phyloP scores from a whole-genome alignment of 2,797 vertebrate genomes.

The Monodelphis domestica region DNA sequence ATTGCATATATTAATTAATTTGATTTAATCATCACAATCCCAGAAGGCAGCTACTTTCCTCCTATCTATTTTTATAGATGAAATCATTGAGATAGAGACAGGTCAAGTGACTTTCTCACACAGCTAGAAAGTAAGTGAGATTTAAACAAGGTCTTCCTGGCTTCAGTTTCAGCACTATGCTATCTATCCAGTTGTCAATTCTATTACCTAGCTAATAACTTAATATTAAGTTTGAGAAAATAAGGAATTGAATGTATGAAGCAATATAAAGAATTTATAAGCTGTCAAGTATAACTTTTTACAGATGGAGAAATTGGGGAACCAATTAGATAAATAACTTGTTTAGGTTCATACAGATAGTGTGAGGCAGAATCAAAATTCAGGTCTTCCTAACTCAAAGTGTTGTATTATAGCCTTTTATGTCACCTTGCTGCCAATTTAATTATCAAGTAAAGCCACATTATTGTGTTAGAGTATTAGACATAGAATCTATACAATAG shows the following conservation, averaged over 20 bases:
- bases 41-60: not conserved
- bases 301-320: not conserved
- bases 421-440: not conserved
- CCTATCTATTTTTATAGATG: not conserved
- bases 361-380: not conserved
- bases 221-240: not conserved
- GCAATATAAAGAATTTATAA: not conserved
- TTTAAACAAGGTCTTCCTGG: not conserved
- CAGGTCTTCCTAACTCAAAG: not conserved
- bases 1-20: too few relatives aligned
- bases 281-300: not conserved
- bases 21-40: not conserved
- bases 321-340: not conserved
- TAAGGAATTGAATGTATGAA: not conserved
- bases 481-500: conserved; percentile 40
- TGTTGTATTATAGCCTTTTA: not conserved
- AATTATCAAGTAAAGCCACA: not conserved
- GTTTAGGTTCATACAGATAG: not conserved
- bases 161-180: not conserved
- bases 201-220: not conserved
- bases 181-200: not conserved
- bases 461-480: not conserved
- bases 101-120: not conserved
- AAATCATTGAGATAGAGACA: not conserved
- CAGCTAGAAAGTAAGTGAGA: not conserved